Conservation (phyloP, 2,888 invertebrate genomes). For the Frankliniella intonsa region DNA sequence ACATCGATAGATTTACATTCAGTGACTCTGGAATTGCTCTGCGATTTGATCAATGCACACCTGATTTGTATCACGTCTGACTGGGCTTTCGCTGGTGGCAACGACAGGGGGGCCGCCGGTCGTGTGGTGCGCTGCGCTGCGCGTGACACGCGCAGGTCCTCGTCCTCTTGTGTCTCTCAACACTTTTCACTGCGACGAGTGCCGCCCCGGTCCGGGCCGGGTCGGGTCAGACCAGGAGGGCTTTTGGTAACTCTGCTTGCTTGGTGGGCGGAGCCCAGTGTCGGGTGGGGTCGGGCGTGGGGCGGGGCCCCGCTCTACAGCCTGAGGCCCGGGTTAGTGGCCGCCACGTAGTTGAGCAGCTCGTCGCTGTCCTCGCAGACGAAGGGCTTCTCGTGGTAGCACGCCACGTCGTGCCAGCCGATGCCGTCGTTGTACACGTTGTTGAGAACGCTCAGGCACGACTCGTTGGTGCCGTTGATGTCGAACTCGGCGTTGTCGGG, state of each 20-base stretch:
- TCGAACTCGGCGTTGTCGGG: constrained; percentile 90
- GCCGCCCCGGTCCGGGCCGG: not conserved
- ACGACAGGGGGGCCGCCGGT: not conserved
- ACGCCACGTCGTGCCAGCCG: constrained; percentile 90
- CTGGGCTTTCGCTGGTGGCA: too few species aligned
- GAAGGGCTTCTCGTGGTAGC: constrained; percentile 88
- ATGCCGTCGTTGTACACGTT: constrained; percentile 92
- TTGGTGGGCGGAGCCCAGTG: not conserved
- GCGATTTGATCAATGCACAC: not conserved
- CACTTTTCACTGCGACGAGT: not conserved
- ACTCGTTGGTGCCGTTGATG: constrained; percentile 81
- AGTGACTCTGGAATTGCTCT: not conserved
- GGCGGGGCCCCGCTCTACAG: constrained; percentile 54
- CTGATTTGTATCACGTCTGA: too few species aligned
- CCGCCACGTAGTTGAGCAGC: constrained; percentile 75
- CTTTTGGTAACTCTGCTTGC: constrained; percentile 13
- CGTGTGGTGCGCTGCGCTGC: not conserved
- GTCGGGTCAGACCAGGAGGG: not conserved
- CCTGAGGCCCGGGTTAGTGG: constrained; percentile 77
- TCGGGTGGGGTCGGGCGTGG: not conserved
- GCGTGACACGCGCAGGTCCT: not conserved
- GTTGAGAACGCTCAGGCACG: constrained; percentile 80
- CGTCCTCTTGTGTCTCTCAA: too few species aligned
- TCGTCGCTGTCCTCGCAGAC: constrained; percentile 89
- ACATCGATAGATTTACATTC: not conserved